Percentiles rank a stretch among this genome's conserved stretches.
Conservation (phyloP, 2,888 invertebrate genomes). For the Nebria brevicollis region DNA sequence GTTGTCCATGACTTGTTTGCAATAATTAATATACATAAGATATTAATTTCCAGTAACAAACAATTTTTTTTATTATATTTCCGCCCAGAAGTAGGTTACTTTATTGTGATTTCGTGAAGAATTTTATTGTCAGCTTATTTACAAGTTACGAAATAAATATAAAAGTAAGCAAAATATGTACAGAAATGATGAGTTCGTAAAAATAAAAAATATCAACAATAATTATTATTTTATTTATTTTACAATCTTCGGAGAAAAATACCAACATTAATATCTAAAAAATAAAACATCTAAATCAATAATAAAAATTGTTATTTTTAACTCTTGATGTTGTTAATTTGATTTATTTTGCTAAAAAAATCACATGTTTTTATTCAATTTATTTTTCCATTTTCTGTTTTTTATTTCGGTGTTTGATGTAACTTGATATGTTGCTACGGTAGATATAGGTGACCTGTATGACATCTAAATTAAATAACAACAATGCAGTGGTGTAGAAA, state of each 20-base stretch:
- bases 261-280: conserved; percentile 9
- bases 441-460: conserved; percentile 1
- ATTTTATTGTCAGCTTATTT: conserved; percentile 40
- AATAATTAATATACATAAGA: not conserved
- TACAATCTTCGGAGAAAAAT: conserved; percentile 34
- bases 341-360: not conserved
- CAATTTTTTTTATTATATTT: conserved; percentile 30
- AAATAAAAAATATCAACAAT: not conserved
- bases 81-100: conserved; percentile 43
- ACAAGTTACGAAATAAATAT: conserved; percentile 32
- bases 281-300: conserved; percentile 28
- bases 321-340: not conserved
- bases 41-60: too few relatives aligned
- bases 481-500: not conserved
- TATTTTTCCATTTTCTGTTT: conserved; percentile 24
- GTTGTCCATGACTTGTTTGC: not conserved
- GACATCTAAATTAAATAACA: not conserved
- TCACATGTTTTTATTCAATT: not conserved
- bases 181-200: conserved; percentile 1
- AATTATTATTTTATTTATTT: conserved; percentile 18
- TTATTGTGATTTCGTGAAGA: conserved; percentile 39
- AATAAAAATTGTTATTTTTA: not conserved
- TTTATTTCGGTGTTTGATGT: conserved; percentile 13
- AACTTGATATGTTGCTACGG: not conserved
- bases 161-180: conserved; percentile 26